Percentiles rank a stretch among this genome's conserved stretches.
Conservation (phyloP, 1,140 invertebrate species). For the Drosophila tsacasi region DNA sequence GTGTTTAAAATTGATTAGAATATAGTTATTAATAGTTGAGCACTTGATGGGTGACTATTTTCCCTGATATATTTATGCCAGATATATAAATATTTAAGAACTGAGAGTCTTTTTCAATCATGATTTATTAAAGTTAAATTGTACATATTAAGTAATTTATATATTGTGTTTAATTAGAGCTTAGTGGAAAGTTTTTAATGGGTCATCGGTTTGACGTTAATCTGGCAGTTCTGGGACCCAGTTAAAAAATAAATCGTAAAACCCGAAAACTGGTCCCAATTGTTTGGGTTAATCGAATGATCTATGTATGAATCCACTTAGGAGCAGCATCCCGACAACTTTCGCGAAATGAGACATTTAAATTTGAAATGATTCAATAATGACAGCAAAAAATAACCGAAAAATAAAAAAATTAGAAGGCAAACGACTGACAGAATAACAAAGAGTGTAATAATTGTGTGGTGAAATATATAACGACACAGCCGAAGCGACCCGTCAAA, state of each 20-base stretch:
- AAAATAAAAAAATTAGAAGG: conserved; percentile 1
- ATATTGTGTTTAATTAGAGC: background rate
- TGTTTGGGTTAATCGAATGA: conserved; percentile 34
- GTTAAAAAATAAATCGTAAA: conserved; percentile 28
- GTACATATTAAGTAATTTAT: background rate
- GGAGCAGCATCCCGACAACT: conserved; percentile 38
- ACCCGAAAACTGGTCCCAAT: conserved; percentile 28
- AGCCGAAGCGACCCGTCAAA: conserved; percentile 12
- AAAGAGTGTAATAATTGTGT: conserved; percentile 49
- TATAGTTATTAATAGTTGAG: background rate
- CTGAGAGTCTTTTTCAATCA: background rate
- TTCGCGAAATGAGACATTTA: conserved; percentile 57
- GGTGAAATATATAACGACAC: conserved; percentile 44
- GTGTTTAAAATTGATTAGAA: background rate
- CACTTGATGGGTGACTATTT: background rate
- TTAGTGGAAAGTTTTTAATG: conserved; percentile 14
- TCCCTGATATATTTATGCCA: background rate
- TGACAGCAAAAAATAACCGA: conserved; percentile 12
- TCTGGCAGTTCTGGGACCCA: conserved; percentile 4
- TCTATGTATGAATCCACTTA: conserved; percentile 48
- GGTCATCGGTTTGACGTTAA: conserved; percentile 1
- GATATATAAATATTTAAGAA: background rate
- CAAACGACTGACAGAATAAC: conserved; percentile 20
- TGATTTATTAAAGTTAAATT: background rate
- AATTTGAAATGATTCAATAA: conserved; percentile 54